A percentile compares a stretch with the other conserved stretches of the same genome.
Evolutionary conservation across 2,888 invertebrate genomes (phyloP).

Genomic region (Apotomis betuletana): DNA sequence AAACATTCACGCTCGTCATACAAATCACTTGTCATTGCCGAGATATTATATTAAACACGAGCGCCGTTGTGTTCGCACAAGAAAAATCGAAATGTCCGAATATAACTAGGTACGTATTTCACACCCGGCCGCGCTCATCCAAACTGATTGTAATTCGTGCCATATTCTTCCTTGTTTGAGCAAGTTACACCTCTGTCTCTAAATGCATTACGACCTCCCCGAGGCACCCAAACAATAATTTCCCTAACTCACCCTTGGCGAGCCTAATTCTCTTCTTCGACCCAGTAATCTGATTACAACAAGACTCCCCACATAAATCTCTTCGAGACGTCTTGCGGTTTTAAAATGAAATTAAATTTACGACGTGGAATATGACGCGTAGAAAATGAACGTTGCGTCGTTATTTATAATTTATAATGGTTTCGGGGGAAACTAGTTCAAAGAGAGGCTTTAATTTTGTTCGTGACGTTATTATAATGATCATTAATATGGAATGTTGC

Average conservation of each 20-base stretch:
- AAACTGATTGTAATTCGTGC: constrained; percentile 1
- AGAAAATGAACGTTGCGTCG: constrained; percentile 28
- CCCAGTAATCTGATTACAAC: constrained; percentile 44
- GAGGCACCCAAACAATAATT: constrained; percentile 39
- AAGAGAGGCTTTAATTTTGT: constrained; percentile 12
- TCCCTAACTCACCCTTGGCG: constrained; percentile 39
- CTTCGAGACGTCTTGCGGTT: constrained; percentile 43
- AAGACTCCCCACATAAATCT: constrained; percentile 46
- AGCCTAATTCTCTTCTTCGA: constrained; percentile 43
- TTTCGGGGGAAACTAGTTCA: constrained; percentile 16
- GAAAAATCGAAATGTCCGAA: too few species aligned
- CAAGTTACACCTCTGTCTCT: constrained; percentile 1
- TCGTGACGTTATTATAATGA: background rate
- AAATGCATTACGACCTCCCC: constrained; percentile 28
- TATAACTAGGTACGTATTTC: background rate
- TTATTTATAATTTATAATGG: constrained; percentile 40
- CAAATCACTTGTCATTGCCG: too few species aligned
- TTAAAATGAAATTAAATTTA: constrained; percentile 43
- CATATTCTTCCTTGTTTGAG: constrained; percentile 7
- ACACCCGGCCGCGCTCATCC: background rate
- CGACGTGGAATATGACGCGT: constrained; percentile 38
- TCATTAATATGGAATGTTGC: background rate
- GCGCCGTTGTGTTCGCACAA: too few species aligned
- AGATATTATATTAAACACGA: too few species aligned
- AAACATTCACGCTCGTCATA: too few species aligned